Base-by-base conservation (phyloP, 2,888 invertebrate species). In the Brenthis hecate region DNA sequence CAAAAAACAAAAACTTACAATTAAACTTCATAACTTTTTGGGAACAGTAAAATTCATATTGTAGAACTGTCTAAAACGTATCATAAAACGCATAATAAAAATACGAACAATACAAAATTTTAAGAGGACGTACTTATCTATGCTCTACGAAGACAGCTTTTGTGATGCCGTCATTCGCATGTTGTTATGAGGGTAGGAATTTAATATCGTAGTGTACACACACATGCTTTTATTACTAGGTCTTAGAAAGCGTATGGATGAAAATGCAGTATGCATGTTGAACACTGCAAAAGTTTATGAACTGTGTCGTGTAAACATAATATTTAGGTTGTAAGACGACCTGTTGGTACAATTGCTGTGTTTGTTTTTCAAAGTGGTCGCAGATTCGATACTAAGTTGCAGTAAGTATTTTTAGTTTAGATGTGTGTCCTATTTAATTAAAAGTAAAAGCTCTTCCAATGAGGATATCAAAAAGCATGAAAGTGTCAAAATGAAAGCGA, bases 181-280 rank as follows among this genome's bases (percentile, higher is more conserved):
- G 68, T 70, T 64, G 60, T 58, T 68, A 67, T 66, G 57, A 67
- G 62, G 56, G 63, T 51, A 69, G 72, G 72, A 73, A 74, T 75
- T 74, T 75, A 75, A 75, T 75, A 74, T 66, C 70, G 65, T 53
- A 32, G 69, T 58, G 56, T 65, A 66, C 66, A 65, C 66, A 66
- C 66, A 65, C 66, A 67, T 69, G 69, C 69, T 69, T 71, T 69
- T 71, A 67, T 73, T 69, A 65, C 70, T 43, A 54, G 57, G 65
- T 54, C 66, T 71, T 71, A 66, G 56, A 32, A 60, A 23, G 50
- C 48, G 62, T 28, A 51, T 56, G 56, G 50, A 51, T 67, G 61
- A 67, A 62, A 61, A 60, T 67, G 62, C 67, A 67, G 55, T 56
- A 62, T 67, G 67, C 67, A 67, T 51, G 66, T 48, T 48, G 48